Evolutionary conservation across 2,888 invertebrate genomes (phyloP), one percentile per base, ranked within the genome.

Genomic region (Drosophila affinis): DNA sequence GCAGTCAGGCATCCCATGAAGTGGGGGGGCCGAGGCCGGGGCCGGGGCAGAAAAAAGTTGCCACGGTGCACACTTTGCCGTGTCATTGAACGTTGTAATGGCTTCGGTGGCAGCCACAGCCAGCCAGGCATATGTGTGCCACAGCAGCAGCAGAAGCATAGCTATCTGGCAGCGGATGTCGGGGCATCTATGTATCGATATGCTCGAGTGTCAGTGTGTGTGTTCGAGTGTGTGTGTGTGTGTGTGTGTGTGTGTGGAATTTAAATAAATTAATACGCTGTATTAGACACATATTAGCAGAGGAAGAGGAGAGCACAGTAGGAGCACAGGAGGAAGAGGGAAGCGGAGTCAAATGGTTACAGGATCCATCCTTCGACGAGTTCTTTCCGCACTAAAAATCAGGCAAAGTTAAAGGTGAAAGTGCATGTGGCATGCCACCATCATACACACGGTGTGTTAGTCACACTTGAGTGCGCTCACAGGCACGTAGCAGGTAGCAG

Each of bases 201-300:
- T 39, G 39, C 39, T 39, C 39, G 7, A 17, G 14, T 17, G 17
- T 32, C 3, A 3, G 21, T 21, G 21, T 21, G 21, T 44, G 14
- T 17, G 17, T 32, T 0, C 0, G 21, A 3, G 21, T 21, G 21
- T 44, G 18, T 18, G 21, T 61, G 65, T 9, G 18, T 27, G 7
- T 24, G 29, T 44, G 27, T 52, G 59, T 55, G 62, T 67, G 67
- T 75, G 67, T 57, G 74, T 63, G 67, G 63, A 81, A 81, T 87
- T 87, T 83, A 83, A 83, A 87, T 87, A 87, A 88, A 85, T 88
- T 81, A 88, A 86, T 83, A 83, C 83, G 79, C 81, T 83, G 70
- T 79, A 85, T 88, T 85, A 86, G 77, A 85, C 81, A 81, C 81
- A 81, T 79, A 85, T 85, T 85, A 85, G 83, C 81, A 81, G 72